Evolutionary conservation across 1,140 invertebrate genomes (phyloP).

Genomic region (Diorhabda carinulata): DNA sequence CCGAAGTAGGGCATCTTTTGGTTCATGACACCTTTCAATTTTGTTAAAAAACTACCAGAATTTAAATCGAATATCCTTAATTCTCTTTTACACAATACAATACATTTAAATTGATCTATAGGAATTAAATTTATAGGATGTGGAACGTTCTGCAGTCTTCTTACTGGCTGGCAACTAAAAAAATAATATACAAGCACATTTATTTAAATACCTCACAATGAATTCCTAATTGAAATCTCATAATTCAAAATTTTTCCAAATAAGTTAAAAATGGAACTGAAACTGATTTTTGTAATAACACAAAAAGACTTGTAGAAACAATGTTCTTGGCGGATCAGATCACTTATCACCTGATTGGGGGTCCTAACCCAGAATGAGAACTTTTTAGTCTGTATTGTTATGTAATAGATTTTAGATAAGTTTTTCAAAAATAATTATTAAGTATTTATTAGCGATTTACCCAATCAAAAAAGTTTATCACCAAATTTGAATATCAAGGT

Average conservation of each 20-base stretch:
- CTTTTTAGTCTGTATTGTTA: too few species aligned
- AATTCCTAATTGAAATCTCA: too few species aligned
- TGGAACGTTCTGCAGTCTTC: constrained; percentile 64
- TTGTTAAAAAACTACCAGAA: constrained; percentile 64
- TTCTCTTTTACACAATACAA: constrained; percentile 77
- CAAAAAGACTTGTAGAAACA: too few species aligned
- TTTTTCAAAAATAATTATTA: too few species aligned
- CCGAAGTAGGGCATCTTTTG: constrained; percentile 89
- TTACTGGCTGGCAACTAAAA: constrained; percentile 56
- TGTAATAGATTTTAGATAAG: too few species aligned
- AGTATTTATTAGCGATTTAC: too few species aligned
- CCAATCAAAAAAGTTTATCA: too few species aligned
- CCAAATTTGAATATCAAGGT: too few species aligned
- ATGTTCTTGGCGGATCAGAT: background rate
- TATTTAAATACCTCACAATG: too few species aligned
- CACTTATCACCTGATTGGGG: too few species aligned
- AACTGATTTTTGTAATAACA: constrained; percentile 5
- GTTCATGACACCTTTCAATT: constrained; percentile 85
- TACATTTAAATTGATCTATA: constrained; percentile 67
- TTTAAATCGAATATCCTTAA: constrained; percentile 75
- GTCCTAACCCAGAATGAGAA: too few species aligned
- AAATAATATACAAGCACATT: background rate
- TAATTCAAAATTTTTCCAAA: constrained; percentile 3
- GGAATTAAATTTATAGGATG: constrained; percentile 67
- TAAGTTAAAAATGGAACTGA: background rate